Conservation (phyloP, 2,797 vertebrate genomes). For the Manis pentadactyla region DNA sequence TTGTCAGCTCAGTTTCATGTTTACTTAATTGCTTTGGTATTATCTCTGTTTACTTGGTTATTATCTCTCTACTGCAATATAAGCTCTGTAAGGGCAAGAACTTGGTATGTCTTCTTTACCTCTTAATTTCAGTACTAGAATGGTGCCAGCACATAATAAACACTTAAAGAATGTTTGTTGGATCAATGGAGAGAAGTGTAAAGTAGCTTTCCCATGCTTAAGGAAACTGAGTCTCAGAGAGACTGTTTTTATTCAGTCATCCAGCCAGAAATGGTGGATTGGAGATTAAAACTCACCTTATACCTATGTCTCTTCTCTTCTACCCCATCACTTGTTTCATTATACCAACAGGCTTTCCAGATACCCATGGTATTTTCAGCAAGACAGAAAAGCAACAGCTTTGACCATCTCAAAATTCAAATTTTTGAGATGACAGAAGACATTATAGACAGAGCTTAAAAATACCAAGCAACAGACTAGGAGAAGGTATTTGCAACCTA, state of each 20-base stretch:
- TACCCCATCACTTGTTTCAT: background rate
- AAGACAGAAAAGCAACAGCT: conserved; percentile 2
- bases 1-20: background rate
- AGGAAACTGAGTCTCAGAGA: background rate
- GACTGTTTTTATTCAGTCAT: background rate
- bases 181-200: background rate
- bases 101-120: background rate
- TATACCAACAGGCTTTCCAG: background rate
- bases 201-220: background rate
- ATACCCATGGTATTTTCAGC: background rate
- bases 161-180: background rate
- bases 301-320: background rate
- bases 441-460: background rate
- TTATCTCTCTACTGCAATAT: background rate
- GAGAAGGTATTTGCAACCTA: background rate
- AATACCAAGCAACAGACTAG: background rate
- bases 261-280: background rate
- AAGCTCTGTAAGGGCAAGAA: background rate
- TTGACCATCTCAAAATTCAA: background rate
- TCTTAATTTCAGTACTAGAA: background rate
- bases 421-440: conserved; percentile 9
- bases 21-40: background rate
- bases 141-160: background rate
- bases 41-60: background rate
- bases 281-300: background rate